Base-by-base conservation (phyloP, 2,113 vertebrate species). In the Vanacampus margaritifer region DNA sequence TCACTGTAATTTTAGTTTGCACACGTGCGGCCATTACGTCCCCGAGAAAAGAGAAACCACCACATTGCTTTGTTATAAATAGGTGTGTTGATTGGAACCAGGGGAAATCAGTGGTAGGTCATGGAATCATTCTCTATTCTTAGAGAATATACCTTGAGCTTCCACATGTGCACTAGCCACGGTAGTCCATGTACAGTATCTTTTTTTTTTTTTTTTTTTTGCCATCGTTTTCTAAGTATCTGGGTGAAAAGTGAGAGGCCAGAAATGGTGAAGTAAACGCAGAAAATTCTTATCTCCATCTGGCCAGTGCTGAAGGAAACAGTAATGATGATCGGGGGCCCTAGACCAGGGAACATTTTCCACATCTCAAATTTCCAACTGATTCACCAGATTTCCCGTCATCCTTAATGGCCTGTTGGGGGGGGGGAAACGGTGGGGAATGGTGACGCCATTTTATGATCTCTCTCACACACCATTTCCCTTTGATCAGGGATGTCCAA, bases 321-420 rank as follows among this genome's bases (percentile, higher is more conserved):
- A 58, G 51, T 78, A 86, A 82, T 73, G 74, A 79, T 76, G 64
- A 83, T 86, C 85, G 81, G 58, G 21, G 58, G 21, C 1, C 23
- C 81, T 82, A 71, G 76, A 72, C 71, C 41, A 51, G 76, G 77
- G 74, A 87, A 74, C 81, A 69, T 75, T 67, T 67, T 41, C 58
- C 73, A 36, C 65, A 41, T 53, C 68, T 71, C 59, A 54, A 21
- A 72, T 82, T 83, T 84, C 76, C 58, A 13, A 73, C 70, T 76
- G 75, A 75, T 83, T 79, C 78, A 63, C 74, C 74, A 79, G 73
- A 81, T 64, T 76, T 70, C 35, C 72, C 60, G 37, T 48, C 37
- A 53, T 61, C 58, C 32, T 7, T 65, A 69, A 64, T 68, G 11
- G 26, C 65, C 37, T 16, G 10, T 57, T 56, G 51, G 24, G 56